phyloP scores from a whole-genome alignment of 2,113 vertebrate species.

The Varanus salvator region DNA sequence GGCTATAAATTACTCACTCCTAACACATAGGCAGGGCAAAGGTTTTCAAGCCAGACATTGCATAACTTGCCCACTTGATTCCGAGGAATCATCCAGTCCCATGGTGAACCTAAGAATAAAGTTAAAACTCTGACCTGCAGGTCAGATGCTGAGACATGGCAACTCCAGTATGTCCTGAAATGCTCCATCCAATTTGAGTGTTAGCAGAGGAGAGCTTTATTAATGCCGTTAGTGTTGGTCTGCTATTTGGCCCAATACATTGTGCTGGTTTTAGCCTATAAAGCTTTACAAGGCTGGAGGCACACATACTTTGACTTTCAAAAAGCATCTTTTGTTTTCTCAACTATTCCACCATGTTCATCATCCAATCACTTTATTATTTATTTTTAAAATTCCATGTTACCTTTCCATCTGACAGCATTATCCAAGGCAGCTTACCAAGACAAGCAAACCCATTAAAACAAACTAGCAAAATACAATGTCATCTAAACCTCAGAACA shows the following conservation, averaged over 20 bases:
- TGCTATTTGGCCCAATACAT: too few species aligned
- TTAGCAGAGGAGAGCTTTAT: neutral
- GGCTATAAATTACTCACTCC: neutral
- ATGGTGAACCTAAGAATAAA: neutral
- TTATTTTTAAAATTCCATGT: neutral
- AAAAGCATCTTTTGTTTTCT: too few species aligned
- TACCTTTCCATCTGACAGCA: neutral
- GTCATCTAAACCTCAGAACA: neutral
- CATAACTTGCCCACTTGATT: neutral
- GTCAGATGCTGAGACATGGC: neutral
- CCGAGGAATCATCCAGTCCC: neutral
- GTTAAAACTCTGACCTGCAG: neutral
- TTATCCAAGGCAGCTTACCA: neutral
- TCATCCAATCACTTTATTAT: neutral
- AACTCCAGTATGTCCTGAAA: neutral
- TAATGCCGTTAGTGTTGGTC: too few species aligned
- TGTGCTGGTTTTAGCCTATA: too few species aligned
- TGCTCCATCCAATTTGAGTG: neutral
- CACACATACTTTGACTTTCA: too few species aligned
- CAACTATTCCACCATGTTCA: too few species aligned
- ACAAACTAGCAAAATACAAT: too few species aligned
- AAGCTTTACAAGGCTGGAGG: too few species aligned
- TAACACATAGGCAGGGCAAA: too few species aligned
- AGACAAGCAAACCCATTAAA: too few species aligned
- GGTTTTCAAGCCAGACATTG: neutral